Evolutionary conservation across 2,113 vertebrate species (phyloP).

Genomic region (Neogale vison): DNA sequence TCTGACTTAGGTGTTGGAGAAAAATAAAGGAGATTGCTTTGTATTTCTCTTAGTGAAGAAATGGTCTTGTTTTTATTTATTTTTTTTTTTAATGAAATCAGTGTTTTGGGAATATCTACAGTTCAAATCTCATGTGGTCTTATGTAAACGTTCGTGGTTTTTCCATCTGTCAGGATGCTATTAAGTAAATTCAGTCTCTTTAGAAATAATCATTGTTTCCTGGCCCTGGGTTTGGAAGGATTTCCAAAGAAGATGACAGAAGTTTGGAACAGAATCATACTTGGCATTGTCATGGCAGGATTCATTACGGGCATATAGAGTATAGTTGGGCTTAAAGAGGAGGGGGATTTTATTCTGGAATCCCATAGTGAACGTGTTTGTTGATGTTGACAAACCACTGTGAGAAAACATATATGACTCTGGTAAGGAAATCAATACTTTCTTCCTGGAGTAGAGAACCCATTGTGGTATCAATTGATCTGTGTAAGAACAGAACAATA

Average conservation of each 20-base stretch:
- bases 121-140: conserved; percentile 22
- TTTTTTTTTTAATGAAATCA: background rate
- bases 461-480: background rate
- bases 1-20: background rate
- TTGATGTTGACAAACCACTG: conserved; percentile 49
- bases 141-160: conserved; percentile 37
- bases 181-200: conserved; percentile 65
- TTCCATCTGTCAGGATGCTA: conserved; percentile 59
- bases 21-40: background rate
- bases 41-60: background rate
- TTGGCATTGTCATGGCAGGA: conserved; percentile 43
- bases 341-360: conserved; percentile 54
- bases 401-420: conserved; percentile 31
- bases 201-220: conserved; percentile 66
- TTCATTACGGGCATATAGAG: conserved; percentile 27
- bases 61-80: background rate
- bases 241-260: conserved; percentile 60
- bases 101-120: background rate
- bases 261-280: accelerated
- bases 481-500: conserved; percentile 32
- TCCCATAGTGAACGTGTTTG: conserved; percentile 30
- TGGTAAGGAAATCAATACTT: conserved; percentile 20
- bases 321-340: background rate
- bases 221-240: conserved; percentile 58
- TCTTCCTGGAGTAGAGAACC: conserved; percentile 39